Percentiles rank a stretch among this genome's conserved stretches.
phyloP scores from a whole-genome alignment of 2,797 vertebrate genomes.

The Leptatherina wallacei region DNA sequence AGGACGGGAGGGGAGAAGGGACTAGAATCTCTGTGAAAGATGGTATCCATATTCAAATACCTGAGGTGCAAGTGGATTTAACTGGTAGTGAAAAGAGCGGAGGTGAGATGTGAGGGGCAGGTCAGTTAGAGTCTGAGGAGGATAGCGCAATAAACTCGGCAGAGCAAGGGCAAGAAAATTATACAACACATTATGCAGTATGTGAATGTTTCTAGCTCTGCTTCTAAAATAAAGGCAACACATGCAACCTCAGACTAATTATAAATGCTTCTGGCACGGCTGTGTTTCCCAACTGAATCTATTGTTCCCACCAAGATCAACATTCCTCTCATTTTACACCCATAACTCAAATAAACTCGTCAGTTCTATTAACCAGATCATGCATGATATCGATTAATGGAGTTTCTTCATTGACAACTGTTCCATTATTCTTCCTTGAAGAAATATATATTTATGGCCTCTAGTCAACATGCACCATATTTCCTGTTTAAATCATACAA shows the following conservation, averaged over 20 bases:
- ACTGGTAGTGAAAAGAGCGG: slow-evolving; percentile 36
- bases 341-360: slow-evolving; percentile 64
- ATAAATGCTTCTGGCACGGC: slow-evolving; percentile 39
- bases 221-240: slow-evolving; percentile 53
- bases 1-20: slow-evolving; percentile 66
- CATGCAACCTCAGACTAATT: slow-evolving; percentile 59
- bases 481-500: slow-evolving; percentile 72
- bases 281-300: slow-evolving; percentile 35
- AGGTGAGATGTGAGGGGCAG: slow-evolving; percentile 62
- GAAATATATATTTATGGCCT: slow-evolving; percentile 52
- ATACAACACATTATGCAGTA: slow-evolving; percentile 59
- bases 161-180: slow-evolving; percentile 70
- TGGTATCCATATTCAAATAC: slow-evolving; percentile 73
- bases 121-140: slow-evolving; percentile 62
- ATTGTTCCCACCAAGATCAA: slow-evolving; percentile 66
- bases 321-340: slow-evolving; percentile 61
- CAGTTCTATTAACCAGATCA: slow-evolving; percentile 64
- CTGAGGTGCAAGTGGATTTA: slow-evolving; percentile 60
- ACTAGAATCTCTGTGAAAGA: slow-evolving; percentile 67
- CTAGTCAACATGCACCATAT: slow-evolving; percentile 57
- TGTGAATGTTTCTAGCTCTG: slow-evolving; percentile 25
- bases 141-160: slow-evolving; percentile 60
- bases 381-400: slow-evolving; percentile 59
- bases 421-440: slow-evolving; percentile 56
- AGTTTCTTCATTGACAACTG: slow-evolving; percentile 44